Evolutionary conservation across 2,888 invertebrate species (phyloP), one percentile per base, ranked within the genome.

Genomic region (Agonopterix heracliana): DNA sequence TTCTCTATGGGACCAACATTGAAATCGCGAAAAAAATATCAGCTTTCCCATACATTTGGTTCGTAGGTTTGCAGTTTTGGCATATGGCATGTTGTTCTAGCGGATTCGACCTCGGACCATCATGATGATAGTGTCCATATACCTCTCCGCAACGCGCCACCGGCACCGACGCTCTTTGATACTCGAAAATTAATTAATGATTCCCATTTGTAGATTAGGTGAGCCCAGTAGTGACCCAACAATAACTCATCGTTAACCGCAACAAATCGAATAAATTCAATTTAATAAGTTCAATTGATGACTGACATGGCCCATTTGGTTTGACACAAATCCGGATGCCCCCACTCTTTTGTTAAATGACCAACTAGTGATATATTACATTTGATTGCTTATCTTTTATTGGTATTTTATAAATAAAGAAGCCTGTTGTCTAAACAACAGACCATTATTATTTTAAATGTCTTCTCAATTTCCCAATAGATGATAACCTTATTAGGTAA

Each of bases 251-350:
- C 57, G 59, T 81, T 72, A 71, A 57, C 59, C 55, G 63, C 60
- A 63, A 64, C 66, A 62, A 68, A 67, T 69, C 64, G 55, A 68
- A 65, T 74, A 73, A 74, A 78, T 79, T 72, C 50, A 66, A 69
- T 72, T 76, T 75, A 81, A 81, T 81, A 79, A 78, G 81, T 80
- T 80, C 82, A 86, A 84, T 80, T 81, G 77, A 66, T 67, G 73
- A 69, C 80, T 81, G 83, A 82, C 85, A 75, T 71, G 74, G 67
- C 56, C 72, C 66, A 76, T 74, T 78, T 71, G 59, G 54, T 67
- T 59, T 64, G 69, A 64, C 68, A 71, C 63, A 76, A 79, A 79
- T 82, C 76, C 70, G 57, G 62, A 63, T 60, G 59, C 64, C 64
- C 26, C 66, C 59, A 59, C 64, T 64, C 57, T 56, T 69, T 72